Conservation (phyloP, 2,797 vertebrate genomes). For the Coendou prehensilis region DNA sequence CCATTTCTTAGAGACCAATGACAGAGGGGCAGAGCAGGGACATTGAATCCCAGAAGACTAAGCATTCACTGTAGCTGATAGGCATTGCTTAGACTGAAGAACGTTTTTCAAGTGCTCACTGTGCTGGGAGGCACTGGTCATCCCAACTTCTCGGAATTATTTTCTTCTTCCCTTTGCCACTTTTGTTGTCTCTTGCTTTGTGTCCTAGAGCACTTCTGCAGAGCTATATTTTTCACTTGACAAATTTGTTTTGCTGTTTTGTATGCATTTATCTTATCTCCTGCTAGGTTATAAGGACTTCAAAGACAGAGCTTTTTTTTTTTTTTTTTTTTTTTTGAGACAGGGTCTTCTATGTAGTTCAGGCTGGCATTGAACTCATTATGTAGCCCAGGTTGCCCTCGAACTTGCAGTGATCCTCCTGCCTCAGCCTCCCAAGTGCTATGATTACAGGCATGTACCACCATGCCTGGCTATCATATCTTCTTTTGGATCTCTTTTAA, state of each 20-base stretch:
- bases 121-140: background rate
- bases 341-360: background rate
- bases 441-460: background rate
- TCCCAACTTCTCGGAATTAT: background rate
- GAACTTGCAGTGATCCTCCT: background rate
- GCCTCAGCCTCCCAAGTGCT: background rate
- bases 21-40: background rate
- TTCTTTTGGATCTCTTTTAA: background rate
- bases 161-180: background rate
- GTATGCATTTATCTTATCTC: background rate
- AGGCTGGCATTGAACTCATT: background rate
- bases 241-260: conserved; percentile 16
- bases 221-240: background rate
- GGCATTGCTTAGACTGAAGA: background rate
- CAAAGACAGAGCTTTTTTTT: background rate
- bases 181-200: background rate
- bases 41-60: background rate
- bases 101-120: background rate
- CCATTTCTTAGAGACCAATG: background rate
- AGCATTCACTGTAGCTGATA: background rate
- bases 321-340: background rate
- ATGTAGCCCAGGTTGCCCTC: background rate
- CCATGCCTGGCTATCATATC: background rate
- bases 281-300: background rate
- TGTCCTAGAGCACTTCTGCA: background rate